A percentile compares a stretch with the other conserved stretches of the same genome.
Evolutionary conservation across 2,888 invertebrate species (phyloP).

Genomic region (Lithophane socia): DNA sequence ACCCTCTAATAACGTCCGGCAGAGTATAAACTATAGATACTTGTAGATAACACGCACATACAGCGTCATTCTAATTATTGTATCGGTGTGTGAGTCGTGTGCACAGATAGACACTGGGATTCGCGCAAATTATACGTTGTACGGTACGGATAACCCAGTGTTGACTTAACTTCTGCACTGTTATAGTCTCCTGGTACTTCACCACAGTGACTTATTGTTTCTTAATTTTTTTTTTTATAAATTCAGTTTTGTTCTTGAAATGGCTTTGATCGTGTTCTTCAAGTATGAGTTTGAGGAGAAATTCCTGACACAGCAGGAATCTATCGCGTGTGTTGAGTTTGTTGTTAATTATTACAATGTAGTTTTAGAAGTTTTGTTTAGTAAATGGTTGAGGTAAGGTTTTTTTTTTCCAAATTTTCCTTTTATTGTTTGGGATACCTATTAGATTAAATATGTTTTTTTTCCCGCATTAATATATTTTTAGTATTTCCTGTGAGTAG

Average conservation of each 20-base stretch:
- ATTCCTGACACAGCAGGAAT: constrained; percentile 62
- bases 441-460: not conserved
- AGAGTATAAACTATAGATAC: constrained; percentile 16
- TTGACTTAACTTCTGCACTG: constrained; percentile 54
- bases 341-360: constrained; percentile 66
- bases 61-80: constrained; percentile 56
- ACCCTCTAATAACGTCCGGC: constrained; percentile 40
- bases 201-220: constrained; percentile 24
- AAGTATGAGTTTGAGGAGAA: constrained; percentile 64
- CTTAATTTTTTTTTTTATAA: constrained; percentile 21
- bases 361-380: constrained; percentile 68
- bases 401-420: constrained; percentile 58
- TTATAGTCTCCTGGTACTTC: constrained; percentile 47
- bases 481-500: not conserved
- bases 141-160: constrained; percentile 69
- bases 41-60: constrained; percentile 28
- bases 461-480: not conserved
- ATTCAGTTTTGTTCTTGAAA: constrained; percentile 55
- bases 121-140: constrained; percentile 67
- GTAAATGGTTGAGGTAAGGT: constrained; percentile 66
- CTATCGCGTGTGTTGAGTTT: constrained; percentile 73
- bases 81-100: constrained; percentile 50
- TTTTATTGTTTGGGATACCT: not conserved
- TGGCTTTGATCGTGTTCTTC: constrained; percentile 72
- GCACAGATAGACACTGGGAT: constrained; percentile 63